Conservation (phyloP, 2,797 vertebrate species). For the Caiman crocodilus region DNA sequence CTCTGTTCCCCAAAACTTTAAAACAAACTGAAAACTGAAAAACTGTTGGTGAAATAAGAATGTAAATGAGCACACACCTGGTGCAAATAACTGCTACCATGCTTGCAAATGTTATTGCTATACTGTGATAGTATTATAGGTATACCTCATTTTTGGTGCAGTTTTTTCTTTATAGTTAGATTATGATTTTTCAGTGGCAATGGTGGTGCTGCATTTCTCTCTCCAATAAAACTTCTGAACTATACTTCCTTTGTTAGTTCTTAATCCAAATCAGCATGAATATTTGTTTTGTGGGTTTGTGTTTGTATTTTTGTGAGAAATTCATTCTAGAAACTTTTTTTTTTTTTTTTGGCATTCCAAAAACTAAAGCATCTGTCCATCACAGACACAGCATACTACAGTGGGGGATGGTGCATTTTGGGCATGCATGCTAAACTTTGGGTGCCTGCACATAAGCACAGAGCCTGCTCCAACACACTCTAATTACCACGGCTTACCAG, state of each 20-base stretch:
- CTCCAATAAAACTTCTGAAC: neutral
- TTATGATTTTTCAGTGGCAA: neutral
- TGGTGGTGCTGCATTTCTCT: neutral
- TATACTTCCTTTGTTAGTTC: no score
- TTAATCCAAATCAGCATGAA: no score
- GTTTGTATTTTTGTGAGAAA: neutral
- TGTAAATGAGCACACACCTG: neutral
- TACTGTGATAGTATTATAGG: neutral
- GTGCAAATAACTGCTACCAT: neutral
- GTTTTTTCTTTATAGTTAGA: neutral
- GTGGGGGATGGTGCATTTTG: neutral
- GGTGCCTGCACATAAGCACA: no score
- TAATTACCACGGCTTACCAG: no score
- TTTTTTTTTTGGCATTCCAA: neutral
- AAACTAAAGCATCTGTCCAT: neutral
- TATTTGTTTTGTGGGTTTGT: neutral
- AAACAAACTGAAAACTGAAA: conserved; percentile 29
- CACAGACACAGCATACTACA: neutral
- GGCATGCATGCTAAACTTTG: neutral
- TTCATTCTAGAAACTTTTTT: neutral
- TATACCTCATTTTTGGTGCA: neutral
- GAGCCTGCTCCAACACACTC: no score
- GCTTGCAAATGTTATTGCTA: neutral
- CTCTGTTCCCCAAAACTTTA: conserved; percentile 42
- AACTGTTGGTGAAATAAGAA: neutral